A percentile compares a stretch with the other conserved stretches of the same genome.
Evolutionary conservation across 1,140 invertebrate species (phyloP).

Genomic region (Archivesica marissinica): DNA sequence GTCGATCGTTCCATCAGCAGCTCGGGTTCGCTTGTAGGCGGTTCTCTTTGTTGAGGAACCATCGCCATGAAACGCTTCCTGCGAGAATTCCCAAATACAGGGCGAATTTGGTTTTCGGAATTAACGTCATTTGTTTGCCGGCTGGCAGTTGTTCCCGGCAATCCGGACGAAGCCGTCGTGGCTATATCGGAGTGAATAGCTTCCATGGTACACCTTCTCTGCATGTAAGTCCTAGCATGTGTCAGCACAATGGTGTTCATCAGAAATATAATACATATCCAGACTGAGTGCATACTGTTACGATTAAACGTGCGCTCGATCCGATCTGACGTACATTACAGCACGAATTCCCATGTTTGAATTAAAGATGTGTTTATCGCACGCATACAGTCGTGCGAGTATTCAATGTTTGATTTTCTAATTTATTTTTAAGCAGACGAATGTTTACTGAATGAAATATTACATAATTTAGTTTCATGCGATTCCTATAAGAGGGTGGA

Average conservation of each 20-base stretch:
- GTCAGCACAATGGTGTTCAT: neutral
- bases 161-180: no score
- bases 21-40: neutral
- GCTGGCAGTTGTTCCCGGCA: neutral
- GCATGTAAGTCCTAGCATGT: neutral
- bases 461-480: conserved; percentile 48
- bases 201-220: neutral
- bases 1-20: neutral
- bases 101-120: neutral
- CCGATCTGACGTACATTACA: neutral
- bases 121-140: neutral
- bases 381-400: no score
- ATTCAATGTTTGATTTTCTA: neutral
- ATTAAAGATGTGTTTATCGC: no score
- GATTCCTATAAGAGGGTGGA: neutral
- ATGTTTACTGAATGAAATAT: neutral
- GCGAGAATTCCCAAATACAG: neutral
- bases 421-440: neutral
- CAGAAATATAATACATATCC: neutral
- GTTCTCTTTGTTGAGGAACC: neutral
- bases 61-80: neutral
- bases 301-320: neutral
- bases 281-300: neutral
- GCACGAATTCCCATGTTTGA: neutral
- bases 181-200: neutral